These are phyloP conservation scores for Enteromius paludinosus DNA, from an alignment of 2,797 vertebrate species.

Conservation along the genomic window DNA sequence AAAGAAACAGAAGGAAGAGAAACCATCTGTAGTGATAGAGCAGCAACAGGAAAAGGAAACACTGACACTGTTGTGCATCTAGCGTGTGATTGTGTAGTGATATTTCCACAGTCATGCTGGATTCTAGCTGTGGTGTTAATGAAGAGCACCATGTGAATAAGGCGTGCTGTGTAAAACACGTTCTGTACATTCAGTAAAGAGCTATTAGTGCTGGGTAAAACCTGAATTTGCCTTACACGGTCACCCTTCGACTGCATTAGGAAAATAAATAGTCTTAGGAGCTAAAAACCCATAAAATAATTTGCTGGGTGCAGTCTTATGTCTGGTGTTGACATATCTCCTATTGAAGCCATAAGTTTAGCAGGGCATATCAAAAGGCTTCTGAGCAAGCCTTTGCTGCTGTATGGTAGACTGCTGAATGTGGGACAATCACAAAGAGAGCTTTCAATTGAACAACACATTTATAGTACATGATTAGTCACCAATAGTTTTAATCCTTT, in stretches of 20 bases:
- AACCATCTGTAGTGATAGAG: slow-evolving; percentile 19
- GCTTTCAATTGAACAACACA: background rate
- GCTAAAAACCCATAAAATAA: background rate
- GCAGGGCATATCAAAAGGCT: background rate
- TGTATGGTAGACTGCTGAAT: background rate
- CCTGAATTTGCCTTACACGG: background rate
- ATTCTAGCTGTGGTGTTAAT: slow-evolving; percentile 40
- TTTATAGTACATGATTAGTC: background rate
- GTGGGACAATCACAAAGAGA: background rate
- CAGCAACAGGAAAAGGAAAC: slow-evolving; percentile 12
- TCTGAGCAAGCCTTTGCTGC: background rate
- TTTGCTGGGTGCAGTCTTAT: background rate
- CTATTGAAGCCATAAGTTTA: background rate
- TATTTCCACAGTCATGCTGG: slow-evolving; percentile 20
- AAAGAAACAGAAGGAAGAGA: background rate
- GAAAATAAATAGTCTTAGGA: background rate
- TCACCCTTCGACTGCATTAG: background rate
- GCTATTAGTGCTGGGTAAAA: background rate
- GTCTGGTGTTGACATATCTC: background rate
- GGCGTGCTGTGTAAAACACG: slow-evolving; percentile 25
- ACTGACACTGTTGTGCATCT: slow-evolving; percentile 31
- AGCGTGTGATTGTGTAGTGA: slow-evolving; percentile 12
- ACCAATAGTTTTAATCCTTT: background rate
- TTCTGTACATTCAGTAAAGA: background rate
- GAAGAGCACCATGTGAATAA: slow-evolving; percentile 34